Conservation (phyloP, 1,140 invertebrate genomes). For the Brachionus rotundiformis region DNA sequence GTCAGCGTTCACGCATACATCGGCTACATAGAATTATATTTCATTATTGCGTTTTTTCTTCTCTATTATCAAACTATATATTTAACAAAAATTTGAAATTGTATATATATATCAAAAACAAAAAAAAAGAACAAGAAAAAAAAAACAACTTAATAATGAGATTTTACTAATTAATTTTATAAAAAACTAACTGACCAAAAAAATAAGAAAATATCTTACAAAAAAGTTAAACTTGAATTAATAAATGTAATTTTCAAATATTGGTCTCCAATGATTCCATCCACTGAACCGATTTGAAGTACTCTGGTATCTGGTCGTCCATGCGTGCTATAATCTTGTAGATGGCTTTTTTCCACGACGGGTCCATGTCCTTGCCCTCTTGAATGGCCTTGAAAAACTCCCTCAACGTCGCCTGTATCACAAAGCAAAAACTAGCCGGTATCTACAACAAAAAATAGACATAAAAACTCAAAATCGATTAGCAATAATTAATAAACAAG, state of each 20-base stretch:
- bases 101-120: too few relatives aligned
- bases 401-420: slow-evolving; percentile 91
- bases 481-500: too few relatives aligned
- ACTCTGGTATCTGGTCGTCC: slow-evolving; percentile 96
- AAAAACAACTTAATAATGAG: neutral
- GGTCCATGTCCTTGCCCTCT: slow-evolving; percentile 90
- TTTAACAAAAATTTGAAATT: too few relatives aligned
- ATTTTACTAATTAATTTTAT: slow-evolving; percentile 22
- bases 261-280: slow-evolving; percentile 81
- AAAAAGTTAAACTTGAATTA: too few relatives aligned
- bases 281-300: slow-evolving; percentile 99
- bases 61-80: too few relatives aligned
- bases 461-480: neutral
- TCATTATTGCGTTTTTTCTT: too few relatives aligned
- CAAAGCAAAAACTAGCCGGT: slow-evolving; percentile 90
- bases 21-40: too few relatives aligned
- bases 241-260: too few relatives aligned
- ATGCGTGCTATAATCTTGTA: slow-evolving; percentile 98
- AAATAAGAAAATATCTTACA: slow-evolving; percentile 28
- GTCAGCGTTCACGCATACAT: too few relatives aligned
- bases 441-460: slow-evolving; percentile 71
- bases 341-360: slow-evolving; percentile 99
- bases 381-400: slow-evolving; percentile 98
- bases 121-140: neutral
- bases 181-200: slow-evolving; percentile 23